A percentile compares a stretch with the other conserved stretches of the same genome.
phyloP scores from a whole-genome alignment of 2,888 invertebrate genomes.

The Drosophila borealis region DNA sequence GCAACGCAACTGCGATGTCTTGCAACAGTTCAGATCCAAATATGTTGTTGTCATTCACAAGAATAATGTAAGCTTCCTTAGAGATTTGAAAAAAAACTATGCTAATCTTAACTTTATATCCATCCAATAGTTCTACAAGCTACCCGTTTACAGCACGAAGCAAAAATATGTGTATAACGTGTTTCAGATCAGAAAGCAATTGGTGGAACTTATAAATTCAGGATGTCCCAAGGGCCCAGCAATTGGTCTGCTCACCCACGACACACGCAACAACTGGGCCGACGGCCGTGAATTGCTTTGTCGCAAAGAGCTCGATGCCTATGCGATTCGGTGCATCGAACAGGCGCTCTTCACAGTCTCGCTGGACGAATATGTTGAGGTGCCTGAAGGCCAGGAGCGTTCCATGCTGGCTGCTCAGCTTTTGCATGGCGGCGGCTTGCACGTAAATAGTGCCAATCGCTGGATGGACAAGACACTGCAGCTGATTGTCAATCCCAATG shows the following conservation, averaged over 20 bases:
- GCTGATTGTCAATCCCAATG: constrained; percentile 92
- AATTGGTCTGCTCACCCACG: constrained; percentile 92
- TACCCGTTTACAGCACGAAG: constrained; percentile 87
- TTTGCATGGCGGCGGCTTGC: constrained; percentile 93
- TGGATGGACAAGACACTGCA: constrained; percentile 98
- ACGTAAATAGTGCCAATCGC: constrained; percentile 91
- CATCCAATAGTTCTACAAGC: constrained; percentile 87
- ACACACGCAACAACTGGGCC: constrained; percentile 92
- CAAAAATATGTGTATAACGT: constrained; percentile 87
- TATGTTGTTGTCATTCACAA: constrained; percentile 93
- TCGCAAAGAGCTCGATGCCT: constrained; percentile 86
- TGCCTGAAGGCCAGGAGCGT: constrained; percentile 80
- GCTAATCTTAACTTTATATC: background rate
- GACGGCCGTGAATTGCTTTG: constrained; percentile 87
- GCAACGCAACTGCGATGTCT: constrained; percentile 87
- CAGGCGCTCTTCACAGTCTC: constrained; percentile 91
- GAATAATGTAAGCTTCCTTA: constrained; percentile 89
- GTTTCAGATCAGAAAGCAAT: constrained; percentile 87
- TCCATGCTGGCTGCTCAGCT: constrained; percentile 88
- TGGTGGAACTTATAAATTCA: constrained; percentile 85
- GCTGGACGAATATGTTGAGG: constrained; percentile 88
- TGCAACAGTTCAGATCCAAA: constrained; percentile 88
- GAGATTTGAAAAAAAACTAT: background rate
- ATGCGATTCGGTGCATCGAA: constrained; percentile 89
- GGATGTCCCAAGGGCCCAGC: constrained; percentile 86